Conservation (phyloP, 2,113 vertebrate species). For the Tragulus kanchil region DNA sequence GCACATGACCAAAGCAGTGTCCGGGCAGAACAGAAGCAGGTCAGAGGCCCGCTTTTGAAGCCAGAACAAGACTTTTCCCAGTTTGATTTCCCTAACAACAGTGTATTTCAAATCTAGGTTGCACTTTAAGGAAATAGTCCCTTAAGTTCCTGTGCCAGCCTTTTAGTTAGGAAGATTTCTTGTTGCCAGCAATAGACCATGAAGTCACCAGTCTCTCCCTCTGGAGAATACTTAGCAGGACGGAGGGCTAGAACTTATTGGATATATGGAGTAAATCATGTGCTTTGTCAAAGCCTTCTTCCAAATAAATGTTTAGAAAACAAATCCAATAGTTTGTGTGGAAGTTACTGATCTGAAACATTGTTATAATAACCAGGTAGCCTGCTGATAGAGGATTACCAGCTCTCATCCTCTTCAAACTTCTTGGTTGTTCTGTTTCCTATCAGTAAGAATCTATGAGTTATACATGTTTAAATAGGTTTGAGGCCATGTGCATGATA, state of each 20-base stretch:
- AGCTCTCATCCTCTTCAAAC: neutral
- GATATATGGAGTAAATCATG: neutral
- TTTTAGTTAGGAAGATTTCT: neutral
- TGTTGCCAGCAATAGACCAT: neutral
- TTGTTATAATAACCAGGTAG: neutral
- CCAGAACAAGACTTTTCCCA: neutral
- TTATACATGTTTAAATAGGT: neutral
- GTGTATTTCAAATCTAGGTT: neutral
- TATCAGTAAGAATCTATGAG: neutral
- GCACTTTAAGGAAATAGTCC: neutral
- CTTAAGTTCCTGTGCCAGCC: neutral
- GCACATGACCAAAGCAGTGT: neutral
- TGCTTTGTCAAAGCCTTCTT: neutral
- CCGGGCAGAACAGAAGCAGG: neutral
- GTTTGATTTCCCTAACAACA: neutral
- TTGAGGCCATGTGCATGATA: neutral
- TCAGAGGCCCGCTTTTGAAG: neutral
- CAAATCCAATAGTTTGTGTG: neutral
- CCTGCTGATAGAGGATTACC: neutral
- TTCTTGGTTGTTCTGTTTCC: neutral
- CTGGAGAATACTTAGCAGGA: neutral
- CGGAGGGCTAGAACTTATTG: neutral
- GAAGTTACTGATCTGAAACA: neutral
- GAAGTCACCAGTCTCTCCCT: neutral
- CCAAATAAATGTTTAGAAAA: neutral